phyloP scores from a whole-genome alignment of 2,797 vertebrate species.

The Arnoldichthys spilopterus region DNA sequence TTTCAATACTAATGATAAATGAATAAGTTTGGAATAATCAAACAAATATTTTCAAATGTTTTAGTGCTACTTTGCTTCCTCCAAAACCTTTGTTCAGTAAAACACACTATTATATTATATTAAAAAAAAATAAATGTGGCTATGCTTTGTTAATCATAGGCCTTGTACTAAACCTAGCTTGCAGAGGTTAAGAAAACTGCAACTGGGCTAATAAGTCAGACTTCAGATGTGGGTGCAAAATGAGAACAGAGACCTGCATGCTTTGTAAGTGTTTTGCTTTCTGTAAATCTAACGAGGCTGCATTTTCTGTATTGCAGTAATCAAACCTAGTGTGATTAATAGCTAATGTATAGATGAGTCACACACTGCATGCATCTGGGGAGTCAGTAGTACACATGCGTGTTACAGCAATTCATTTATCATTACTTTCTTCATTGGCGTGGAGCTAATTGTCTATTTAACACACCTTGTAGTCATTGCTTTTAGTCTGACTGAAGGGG shows the following conservation, averaged over 20 bases:
- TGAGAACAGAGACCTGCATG: background rate
- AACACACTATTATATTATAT: no score
- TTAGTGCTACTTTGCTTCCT: no score
- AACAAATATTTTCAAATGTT: no score
- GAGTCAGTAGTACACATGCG: background rate
- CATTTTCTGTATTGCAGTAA: background rate
- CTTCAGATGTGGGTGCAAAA: background rate
- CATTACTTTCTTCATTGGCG: background rate
- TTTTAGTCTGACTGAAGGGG: background rate
- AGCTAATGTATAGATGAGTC: constrained; percentile 1
- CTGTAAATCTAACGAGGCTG: background rate
- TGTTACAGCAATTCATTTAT: constrained; percentile 33
- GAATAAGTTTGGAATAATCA: no score
- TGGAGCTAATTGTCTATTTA: background rate
- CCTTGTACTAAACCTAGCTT: no score
- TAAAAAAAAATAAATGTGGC: no score
- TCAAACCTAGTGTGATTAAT: constrained; percentile 18
- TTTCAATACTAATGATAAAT: no score
- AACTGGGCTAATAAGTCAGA: background rate
- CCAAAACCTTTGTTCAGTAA: no score
- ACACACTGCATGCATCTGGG: background rate
- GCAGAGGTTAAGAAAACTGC: background rate
- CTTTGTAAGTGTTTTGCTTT: constrained; percentile 2
- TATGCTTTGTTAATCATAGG: no score
- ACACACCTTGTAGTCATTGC: background rate